Evolutionary conservation across 2,888 invertebrate species (phyloP).

Genomic region (Bellardia bayeri): DNA sequence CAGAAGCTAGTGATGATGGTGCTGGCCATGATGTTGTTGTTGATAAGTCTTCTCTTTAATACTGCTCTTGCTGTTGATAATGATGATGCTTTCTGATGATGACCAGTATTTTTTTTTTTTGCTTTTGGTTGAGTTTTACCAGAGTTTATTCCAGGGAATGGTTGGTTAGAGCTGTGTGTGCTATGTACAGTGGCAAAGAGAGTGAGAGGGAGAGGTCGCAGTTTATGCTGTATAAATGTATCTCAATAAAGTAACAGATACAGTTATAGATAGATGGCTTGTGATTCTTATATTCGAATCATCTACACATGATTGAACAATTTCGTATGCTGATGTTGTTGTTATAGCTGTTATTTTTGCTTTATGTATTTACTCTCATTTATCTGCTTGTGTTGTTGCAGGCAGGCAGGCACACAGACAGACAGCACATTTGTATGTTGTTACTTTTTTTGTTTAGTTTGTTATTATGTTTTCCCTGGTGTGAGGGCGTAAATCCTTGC

Average conservation of each 20-base stretch:
- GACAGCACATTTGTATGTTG: constrained; percentile 33
- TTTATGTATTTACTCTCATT: constrained; percentile 65
- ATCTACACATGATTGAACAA: constrained; percentile 67
- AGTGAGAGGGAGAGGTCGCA: neutral
- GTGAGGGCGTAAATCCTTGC: constrained; percentile 79
- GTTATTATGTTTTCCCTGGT: constrained; percentile 56
- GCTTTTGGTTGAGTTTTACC: constrained; percentile 29
- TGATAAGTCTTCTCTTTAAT: constrained; percentile 40
- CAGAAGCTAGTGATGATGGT: neutral
- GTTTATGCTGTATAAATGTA: constrained; percentile 28
- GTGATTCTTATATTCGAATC: constrained; percentile 50
- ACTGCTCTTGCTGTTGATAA: constrained; percentile 36
- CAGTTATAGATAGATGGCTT: constrained; percentile 60
- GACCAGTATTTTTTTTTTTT: constrained; percentile 50
- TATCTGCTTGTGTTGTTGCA: constrained; percentile 57
- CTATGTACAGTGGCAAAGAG: neutral
- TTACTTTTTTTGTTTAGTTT: neutral
- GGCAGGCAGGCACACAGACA: constrained; percentile 10
- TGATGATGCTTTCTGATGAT: constrained; percentile 55
- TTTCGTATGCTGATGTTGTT: constrained; percentile 54
- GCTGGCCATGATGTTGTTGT: constrained; percentile 13
- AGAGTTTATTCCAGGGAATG: constrained; percentile 42
- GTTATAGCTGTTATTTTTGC: constrained; percentile 25
- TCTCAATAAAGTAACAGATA: constrained; percentile 54
- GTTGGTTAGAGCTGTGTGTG: neutral